Base-by-base conservation (phyloP, 2,797 vertebrate genomes). In the Pristis pectinata region DNA sequence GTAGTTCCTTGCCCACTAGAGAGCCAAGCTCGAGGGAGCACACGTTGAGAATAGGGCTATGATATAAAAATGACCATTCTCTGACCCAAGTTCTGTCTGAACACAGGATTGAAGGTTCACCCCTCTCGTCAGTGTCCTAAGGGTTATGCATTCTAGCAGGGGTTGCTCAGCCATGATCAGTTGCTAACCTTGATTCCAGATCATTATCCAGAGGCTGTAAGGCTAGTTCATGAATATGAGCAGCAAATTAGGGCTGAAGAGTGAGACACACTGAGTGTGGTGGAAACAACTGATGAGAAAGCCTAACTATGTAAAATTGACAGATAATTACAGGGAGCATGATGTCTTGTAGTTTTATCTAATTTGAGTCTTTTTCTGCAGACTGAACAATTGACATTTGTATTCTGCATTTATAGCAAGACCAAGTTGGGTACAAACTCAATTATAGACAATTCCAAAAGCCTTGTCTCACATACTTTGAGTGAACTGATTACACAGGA, bases 341-440 rank as follows among this genome's bases (percentile, higher is more conserved):
- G 34, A 89, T 37, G 85, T 17, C 30, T 61, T 61, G 13, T 61
- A 59, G 53, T 89, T 61, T 59, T 34, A 34, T n/a, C 34, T 59
- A 61, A 61, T n/a, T 61, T 59, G 34, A 85, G 1, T n/a, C 30
- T 19, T 87, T 53, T 87, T 34, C 44, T 83, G 44, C 44, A 83
- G 8, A 44, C 44, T 83, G 80, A 44, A 44, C 41, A 83, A 83
- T 87, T 34, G 34, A 56, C 83, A 87, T 87, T 85, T 85, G 49
- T 85, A 53, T 27, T 85, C 44, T 5, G 24, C 82, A 11, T 11
- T 87, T 56, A 30, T 89, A 89, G 30, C 56, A 30, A 89, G 53
- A 89, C 34, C 85, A 89, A 59, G 85, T 89, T 91, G 87, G 30
- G 87, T 67, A 91, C 17, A 17, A 64, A 67, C 59, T 64, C 61